phyloP scores from a whole-genome alignment of 2,888 invertebrate species.

The Eremobia ochroleuca region DNA sequence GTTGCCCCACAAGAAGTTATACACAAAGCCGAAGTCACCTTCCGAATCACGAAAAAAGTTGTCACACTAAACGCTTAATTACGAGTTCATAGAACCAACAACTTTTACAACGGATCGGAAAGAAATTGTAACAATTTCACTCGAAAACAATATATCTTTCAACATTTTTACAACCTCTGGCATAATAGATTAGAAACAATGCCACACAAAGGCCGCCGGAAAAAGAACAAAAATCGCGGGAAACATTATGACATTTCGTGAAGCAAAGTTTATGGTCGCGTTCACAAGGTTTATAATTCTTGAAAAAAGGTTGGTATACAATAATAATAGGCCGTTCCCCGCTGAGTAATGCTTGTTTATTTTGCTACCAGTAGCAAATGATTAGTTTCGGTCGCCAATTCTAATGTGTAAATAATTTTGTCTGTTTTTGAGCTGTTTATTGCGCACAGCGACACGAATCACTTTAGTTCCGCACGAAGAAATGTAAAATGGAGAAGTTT shows the following conservation, averaged over 20 bases:
- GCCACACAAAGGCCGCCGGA: conserved; percentile 34
- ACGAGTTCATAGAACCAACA: conserved; percentile 66
- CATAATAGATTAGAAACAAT: conserved; percentile 78
- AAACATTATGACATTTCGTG: conserved; percentile 86
- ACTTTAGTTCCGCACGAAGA: conserved; percentile 72
- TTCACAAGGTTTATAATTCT: conserved; percentile 82
- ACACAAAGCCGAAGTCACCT: conserved; percentile 19
- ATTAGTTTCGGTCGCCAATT: conserved; percentile 88
- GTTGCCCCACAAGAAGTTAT: conserved; percentile 21
- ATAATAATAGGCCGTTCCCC: conserved; percentile 80
- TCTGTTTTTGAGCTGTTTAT: conserved; percentile 68
- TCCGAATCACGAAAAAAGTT: conserved; percentile 46
- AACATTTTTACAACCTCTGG: conserved; percentile 71
- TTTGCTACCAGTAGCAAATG: conserved; percentile 87
- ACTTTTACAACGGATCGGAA: conserved; percentile 72
- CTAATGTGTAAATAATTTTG: conserved; percentile 87
- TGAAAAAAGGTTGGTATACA: conserved; percentile 81
- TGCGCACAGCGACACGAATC: conserved; percentile 73
- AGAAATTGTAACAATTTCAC: conserved; percentile 87
- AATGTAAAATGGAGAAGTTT: conserved; percentile 54
- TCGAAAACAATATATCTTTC: conserved; percentile 68
- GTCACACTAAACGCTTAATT: conserved; percentile 65
- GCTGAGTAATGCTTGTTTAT: conserved; percentile 82
- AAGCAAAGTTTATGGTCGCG: conserved; percentile 82
- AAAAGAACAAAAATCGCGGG: conserved; percentile 77